These are phyloP conservation scores for Sakesphorus luctuosus DNA, from an alignment of 2,113 vertebrate genomes.

Conservation along the genomic window DNA sequence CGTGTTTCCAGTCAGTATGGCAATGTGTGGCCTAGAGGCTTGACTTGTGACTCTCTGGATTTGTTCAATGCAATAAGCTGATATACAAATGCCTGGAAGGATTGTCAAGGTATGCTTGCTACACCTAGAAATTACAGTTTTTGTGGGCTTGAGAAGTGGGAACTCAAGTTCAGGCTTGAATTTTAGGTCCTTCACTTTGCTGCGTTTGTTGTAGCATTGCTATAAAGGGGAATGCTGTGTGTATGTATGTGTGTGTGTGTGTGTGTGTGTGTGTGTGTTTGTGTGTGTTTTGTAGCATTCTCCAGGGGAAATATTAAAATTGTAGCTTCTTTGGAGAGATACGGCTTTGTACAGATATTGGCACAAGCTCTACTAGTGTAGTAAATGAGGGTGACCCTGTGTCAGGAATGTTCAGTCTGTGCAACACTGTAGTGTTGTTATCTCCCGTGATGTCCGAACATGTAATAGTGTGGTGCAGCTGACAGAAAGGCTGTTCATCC, in stretches of 20 bases:
- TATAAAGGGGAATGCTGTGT: not conserved
- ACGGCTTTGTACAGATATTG: not conserved
- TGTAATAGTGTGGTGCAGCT: not conserved
- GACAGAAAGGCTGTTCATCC: not conserved
- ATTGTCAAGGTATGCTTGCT: slow-evolving; percentile 20
- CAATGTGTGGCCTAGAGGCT: not conserved
- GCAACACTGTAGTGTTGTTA: fast-evolving
- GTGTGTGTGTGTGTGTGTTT: not conserved
- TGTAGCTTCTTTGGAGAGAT: not conserved
- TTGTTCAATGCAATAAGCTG: not conserved
- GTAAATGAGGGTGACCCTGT: fast-evolving
- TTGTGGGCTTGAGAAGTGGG: slow-evolving; percentile 5
- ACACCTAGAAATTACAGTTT: slow-evolving; percentile 10
- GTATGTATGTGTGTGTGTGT: too few relatives aligned
- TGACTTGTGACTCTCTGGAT: not conserved
- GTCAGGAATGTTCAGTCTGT: not conserved
- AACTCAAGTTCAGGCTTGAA: slow-evolving; percentile 32
- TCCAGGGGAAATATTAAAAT: not conserved
- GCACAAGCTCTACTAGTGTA: not conserved
- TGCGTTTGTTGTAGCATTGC: not conserved
- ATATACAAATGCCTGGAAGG: not conserved
- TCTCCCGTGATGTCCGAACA: fast-evolving
- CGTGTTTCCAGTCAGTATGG: not conserved
- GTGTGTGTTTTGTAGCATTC: not conserved
- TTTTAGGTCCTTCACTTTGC: not conserved